Evolutionary conservation across 2,797 vertebrate genomes (phyloP), one percentile per base, ranked within the genome.

Genomic region (Schizothorax lantsangensis): DNA sequence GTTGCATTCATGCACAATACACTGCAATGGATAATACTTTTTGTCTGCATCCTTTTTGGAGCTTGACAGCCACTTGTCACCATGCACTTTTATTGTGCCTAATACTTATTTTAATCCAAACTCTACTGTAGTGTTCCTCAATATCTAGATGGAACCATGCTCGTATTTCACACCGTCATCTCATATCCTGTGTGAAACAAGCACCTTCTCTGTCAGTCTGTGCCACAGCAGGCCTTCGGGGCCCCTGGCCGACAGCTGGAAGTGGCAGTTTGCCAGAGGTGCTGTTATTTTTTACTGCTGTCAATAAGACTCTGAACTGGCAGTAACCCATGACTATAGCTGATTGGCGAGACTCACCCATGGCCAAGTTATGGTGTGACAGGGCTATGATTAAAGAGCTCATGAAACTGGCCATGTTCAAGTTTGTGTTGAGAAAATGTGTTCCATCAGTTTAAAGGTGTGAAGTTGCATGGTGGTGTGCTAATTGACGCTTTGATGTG

Each of bases 251-350:
- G 83, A 81, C 47, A 30, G 30, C 57, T 62, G 69, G 83, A 66
- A 84, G 73, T 88, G 84, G 88, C 84, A 71, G n/a, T 30, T 77
- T 79, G 86, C 88, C 88, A 89, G 69, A 79, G 68, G 79, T 62
- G 68, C 88, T 80, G 69, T 89, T 90, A 88, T 88, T 80, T 85
- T 86, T 86, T 81, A 87, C 84, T 85, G 86, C 77, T 84, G 78
- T 85, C 72, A 23, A 88, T 87, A 85, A 79, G 79, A 33, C 75
- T 69, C 40, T 52, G 38, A 52, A 75, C 84, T 78, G 81, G 84
- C 83, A 71, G 59, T 62, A 77, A 79, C 36, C 36, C 75, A 54
- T 4, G 7, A 64, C 66, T 43, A 85, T 47, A 83, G 84, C 80
- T 83, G 73, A 79, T 74, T 83, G 80, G 73, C 36, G 15, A 71